These are phyloP conservation scores for Samia ricini DNA, from an alignment of 1,140 invertebrate genomes.

Conservation along the genomic window DNA sequence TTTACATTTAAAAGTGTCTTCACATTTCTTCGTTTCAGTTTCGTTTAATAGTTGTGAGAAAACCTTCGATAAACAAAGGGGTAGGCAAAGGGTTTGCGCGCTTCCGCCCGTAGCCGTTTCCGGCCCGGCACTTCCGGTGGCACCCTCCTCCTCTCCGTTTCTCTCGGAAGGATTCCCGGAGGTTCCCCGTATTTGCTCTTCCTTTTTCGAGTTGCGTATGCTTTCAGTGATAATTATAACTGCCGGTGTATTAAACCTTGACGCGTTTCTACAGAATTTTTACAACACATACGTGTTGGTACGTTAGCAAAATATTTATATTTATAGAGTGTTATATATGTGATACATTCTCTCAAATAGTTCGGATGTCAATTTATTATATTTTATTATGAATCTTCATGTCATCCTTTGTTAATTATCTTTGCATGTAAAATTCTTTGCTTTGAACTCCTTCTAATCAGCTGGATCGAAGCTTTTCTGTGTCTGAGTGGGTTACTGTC, in stretches of 20 bases:
- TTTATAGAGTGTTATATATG: too few relatives aligned
- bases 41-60: slow-evolving; percentile 29
- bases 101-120: slow-evolving; percentile 52
- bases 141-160: slow-evolving; percentile 8
- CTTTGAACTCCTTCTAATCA: too few relatives aligned
- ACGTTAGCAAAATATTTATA: too few relatives aligned
- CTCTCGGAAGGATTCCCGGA: slow-evolving; percentile 18
- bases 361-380: too few relatives aligned
- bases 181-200: slow-evolving; percentile 11
- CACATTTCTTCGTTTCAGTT: background rate
- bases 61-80: slow-evolving; percentile 52
- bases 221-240: slow-evolving; percentile 32
- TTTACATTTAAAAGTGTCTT: background rate
- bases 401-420: too few relatives aligned
- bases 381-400: too few relatives aligned
- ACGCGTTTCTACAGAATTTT: background rate
- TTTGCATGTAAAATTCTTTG: too few relatives aligned
- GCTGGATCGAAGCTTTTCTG: too few relatives aligned
- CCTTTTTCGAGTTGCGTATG: slow-evolving; percentile 28
- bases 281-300: too few relatives aligned
- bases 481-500: too few relatives aligned
- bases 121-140: slow-evolving; percentile 43
- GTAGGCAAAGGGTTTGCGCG: slow-evolving; percentile 46
- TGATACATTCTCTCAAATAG: too few relatives aligned
- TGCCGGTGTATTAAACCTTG: slow-evolving; percentile 20